Evolutionary conservation across 2,888 invertebrate genomes (phyloP), one percentile per base, ranked within the genome.

Genomic region (Sesamia inferens): DNA sequence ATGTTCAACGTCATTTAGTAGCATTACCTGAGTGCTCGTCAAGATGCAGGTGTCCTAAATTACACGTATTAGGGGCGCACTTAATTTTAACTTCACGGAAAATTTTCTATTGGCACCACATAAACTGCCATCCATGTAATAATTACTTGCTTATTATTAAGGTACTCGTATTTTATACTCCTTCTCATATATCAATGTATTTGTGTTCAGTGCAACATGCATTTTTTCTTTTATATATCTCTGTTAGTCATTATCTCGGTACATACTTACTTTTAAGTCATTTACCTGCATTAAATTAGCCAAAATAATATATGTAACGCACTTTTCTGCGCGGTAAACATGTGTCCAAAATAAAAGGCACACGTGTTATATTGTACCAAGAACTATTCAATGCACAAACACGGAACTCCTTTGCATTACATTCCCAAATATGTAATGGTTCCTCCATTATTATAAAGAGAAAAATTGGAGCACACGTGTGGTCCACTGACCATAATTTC

Each of bases 381-480:
- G 54, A 57, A 51, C 66, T 69, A 71, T 75, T 78, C 63, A 83
- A 83, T 79, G 71, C 73, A 68, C 66, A 58, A 68, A 72, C 70
- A 69, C 61, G 48, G 47, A 62, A 70, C 51, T 44, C 57, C n/a
- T 47, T 74, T 77, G 62, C 57, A 64, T 59, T 66, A 66, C 59
- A 68, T 63, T 57, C 11, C 63, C 73, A 72, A 74, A 74, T 76
- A 82, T 68, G 77, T 77, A 55, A 58, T 39, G 39, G 39, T 39
- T 39, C 4, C 39, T 7, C 62, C 61, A 57, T 59, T 59, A 74
- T 63, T 74, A 81, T 58, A 85, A 78, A 85, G 69, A 64, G 42
- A 76, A 80, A 83, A 85, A 78, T 79, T 86, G 76, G 86, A 78
- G 65, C 84, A 72, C 86, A 86, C 87, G 86, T 86, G 86, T 85